phyloP scores from a whole-genome alignment of 2,113 vertebrate species.

The Hystrix brachyura region DNA sequence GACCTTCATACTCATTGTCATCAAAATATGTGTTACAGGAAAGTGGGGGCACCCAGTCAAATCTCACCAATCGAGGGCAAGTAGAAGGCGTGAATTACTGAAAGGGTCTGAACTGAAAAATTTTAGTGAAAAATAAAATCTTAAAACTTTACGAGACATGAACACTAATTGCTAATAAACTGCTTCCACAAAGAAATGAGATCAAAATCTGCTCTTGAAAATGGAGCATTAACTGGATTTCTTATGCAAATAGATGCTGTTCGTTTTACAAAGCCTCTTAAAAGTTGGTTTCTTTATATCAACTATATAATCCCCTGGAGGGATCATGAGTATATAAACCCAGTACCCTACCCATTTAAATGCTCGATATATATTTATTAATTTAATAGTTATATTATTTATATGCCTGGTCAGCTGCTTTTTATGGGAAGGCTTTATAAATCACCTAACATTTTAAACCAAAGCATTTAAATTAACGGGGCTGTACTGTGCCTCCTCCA shows the following conservation, averaged over 20 bases:
- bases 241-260: not conserved
- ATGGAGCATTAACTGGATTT: not conserved
- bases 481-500: not conserved
- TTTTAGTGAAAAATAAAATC: conserved; percentile 20
- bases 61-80: not conserved
- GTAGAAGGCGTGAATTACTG: not conserved
- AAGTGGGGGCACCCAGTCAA: not conserved
- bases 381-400: conserved; percentile 25
- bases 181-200: not conserved
- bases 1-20: too few species aligned
- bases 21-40: not conserved
- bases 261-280: not conserved
- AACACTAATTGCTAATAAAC: not conserved
- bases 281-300: conserved; percentile 26
- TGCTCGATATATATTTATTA: not conserved
- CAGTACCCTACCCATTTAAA: not conserved
- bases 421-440: not conserved
- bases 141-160: not conserved
- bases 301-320: not conserved
- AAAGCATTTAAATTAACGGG: not conserved
- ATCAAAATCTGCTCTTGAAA: not conserved
- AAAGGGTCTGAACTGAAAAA: not conserved
- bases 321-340: not conserved
- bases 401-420: conserved; percentile 15
- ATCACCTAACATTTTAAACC: not conserved